Percentiles rank a stretch among this genome's conserved stretches.
phyloP scores from a whole-genome alignment of 1,140 invertebrate genomes.

The Berghia stephanieae region DNA sequence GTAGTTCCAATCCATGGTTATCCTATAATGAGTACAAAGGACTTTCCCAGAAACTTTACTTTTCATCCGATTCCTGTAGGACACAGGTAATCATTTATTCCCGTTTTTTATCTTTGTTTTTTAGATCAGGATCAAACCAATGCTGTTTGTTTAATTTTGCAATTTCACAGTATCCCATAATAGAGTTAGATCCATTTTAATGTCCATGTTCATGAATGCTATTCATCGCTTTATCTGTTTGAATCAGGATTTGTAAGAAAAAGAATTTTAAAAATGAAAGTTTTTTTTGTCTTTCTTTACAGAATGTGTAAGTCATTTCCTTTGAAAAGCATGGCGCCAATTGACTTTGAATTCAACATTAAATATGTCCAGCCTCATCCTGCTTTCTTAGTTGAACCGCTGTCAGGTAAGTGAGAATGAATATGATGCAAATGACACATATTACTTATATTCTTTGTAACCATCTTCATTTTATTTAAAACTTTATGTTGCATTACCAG shows the following conservation, averaged over 20 bases:
- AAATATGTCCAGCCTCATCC: conserved; percentile 59
- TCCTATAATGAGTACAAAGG: conserved; percentile 63
- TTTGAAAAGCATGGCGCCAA: conserved; percentile 60
- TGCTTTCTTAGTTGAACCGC: conserved; percentile 62
- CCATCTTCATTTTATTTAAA: neutral
- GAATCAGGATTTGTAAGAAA: too few relatives aligned
- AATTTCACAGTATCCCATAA: conserved; percentile 15
- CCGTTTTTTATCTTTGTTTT: neutral
- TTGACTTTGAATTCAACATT: conserved; percentile 66
- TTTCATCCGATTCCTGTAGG: conserved; percentile 64
- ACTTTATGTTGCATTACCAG: neutral
- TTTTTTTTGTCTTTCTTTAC: conserved; percentile 26
- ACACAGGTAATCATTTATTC: conserved; percentile 53
- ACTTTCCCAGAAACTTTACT: conserved; percentile 61
- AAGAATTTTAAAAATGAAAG: neutral
- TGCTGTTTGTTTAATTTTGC: neutral
- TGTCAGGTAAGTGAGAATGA: conserved; percentile 52
- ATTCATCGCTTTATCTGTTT: too few relatives aligned
- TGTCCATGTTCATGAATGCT: too few relatives aligned
- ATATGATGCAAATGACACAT: neutral
- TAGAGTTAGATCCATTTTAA: too few relatives aligned
- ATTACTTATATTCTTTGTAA: neutral
- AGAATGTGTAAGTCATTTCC: conserved; percentile 56
- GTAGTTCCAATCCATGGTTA: conserved; percentile 67
- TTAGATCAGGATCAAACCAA: neutral